Conservation (phyloP, 2,888 invertebrate genomes). For the Chymomyza procnemis region DNA sequence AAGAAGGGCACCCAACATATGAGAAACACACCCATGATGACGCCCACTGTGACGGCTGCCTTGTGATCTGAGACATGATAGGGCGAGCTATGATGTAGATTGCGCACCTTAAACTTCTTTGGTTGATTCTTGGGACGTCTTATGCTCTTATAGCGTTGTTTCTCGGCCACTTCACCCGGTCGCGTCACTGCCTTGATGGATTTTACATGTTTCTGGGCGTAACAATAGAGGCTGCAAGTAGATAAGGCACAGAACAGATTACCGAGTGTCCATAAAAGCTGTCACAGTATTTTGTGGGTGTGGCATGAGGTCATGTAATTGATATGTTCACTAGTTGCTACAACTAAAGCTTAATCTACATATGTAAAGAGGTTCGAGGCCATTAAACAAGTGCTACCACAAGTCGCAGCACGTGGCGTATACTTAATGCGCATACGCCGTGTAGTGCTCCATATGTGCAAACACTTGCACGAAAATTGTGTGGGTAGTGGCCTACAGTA, state of each 20-base stretch:
- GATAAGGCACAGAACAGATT: not conserved
- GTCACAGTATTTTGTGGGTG: conserved; percentile 2
- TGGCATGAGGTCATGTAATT: conserved; percentile 33
- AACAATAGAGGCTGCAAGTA: conserved; percentile 90
- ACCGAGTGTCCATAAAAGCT: not conserved
- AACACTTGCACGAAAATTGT: not conserved
- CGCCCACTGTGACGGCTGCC: conserved; percentile 97
- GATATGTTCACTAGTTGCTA: conserved; percentile 65
- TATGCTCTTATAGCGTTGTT: conserved; percentile 79
- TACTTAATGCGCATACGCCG: conserved; percentile 29
- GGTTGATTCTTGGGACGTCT: conserved; percentile 79
- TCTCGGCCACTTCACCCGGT: conserved; percentile 82
- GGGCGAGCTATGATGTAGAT: conserved; percentile 85
- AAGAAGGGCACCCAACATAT: conserved; percentile 99
- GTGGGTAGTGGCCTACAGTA: not conserved
- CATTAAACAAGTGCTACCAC: not conserved
- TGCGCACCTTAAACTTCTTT: conserved; percentile 80
- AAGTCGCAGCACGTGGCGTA: conserved; percentile 32
- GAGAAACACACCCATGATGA: conserved; percentile 99
- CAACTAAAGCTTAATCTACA: not conserved
- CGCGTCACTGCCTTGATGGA: conserved; percentile 94
- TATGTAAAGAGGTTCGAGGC: too few relatives aligned
- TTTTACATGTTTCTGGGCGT: conserved; percentile 97
- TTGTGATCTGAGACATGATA: conserved; percentile 98
- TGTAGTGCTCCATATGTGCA: not conserved